phyloP scores from a whole-genome alignment of 2,888 invertebrate species.

The Lepidochitona cinerea region DNA sequence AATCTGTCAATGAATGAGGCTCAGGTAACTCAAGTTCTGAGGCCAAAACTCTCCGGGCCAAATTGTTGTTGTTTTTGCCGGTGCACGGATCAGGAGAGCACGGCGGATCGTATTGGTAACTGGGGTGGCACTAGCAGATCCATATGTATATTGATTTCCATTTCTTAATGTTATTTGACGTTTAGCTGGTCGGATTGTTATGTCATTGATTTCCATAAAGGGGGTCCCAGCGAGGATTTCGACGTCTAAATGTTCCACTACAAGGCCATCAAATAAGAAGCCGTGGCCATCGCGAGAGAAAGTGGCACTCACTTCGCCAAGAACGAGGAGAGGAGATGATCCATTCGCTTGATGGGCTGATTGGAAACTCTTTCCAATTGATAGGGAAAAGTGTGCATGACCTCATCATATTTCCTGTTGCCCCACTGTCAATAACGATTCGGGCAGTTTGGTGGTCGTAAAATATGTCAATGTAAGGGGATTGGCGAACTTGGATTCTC shows the following conservation, averaged over 20 bases:
- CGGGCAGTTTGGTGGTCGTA: no score
- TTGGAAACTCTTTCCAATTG: no score
- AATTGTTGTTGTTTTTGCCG: constrained; percentile 12
- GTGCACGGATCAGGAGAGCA: constrained; percentile 16
- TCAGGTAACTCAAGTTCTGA: constrained; percentile 9
- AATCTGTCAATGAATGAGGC: neutral
- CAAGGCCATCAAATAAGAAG: constrained; percentile 14
- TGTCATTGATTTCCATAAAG: constrained; percentile 38
- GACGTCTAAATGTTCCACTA: constrained; percentile 31
- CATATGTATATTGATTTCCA: constrained; percentile 12
- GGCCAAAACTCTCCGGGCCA: constrained; percentile 31
- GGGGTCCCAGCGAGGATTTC: constrained; percentile 36
- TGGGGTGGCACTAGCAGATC: neutral
- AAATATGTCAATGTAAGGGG: no score
- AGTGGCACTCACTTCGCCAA: no score
- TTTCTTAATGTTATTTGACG: constrained; percentile 22
- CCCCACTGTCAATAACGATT: no score
- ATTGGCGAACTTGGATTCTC: no score
- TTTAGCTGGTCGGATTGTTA: constrained; percentile 30
- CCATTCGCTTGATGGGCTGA: no score
- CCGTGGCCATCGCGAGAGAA: no score
- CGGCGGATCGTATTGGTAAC: constrained; percentile 4
- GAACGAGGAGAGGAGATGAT: no score
- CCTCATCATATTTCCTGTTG: no score
- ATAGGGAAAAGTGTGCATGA: no score